These are phyloP conservation scores for Lutraria rhynchaena DNA, from an alignment of 1,140 invertebrate species.

Conservation along the genomic window DNA sequence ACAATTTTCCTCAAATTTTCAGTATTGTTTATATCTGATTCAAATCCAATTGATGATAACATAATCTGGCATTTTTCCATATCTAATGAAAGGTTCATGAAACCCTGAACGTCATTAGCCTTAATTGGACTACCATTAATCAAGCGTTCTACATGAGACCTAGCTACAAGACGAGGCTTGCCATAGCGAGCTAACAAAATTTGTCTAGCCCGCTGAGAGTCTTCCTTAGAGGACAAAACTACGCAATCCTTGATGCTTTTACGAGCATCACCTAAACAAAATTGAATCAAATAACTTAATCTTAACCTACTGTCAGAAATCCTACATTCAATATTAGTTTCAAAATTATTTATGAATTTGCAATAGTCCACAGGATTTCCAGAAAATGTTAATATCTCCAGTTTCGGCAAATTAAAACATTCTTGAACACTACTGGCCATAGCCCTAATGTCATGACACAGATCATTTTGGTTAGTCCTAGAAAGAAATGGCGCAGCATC, in stretches of 20 bases:
- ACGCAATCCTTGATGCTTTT: conserved; percentile 5
- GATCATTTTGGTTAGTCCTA: too few species aligned
- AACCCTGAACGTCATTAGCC: conserved; percentile 14
- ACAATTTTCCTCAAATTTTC: conserved; percentile 25
- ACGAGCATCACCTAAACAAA: conserved; percentile 11
- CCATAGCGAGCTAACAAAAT: conserved; percentile 13
- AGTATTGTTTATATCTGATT: conserved; percentile 22
- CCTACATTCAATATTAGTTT: conserved; percentile 28
- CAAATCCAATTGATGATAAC: conserved; percentile 5
- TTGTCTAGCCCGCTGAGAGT: background rate
- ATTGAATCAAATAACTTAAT: conserved; percentile 34
- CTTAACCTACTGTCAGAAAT: conserved; percentile 10
- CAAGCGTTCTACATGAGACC: conserved; percentile 3
- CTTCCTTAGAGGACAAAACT: background rate
- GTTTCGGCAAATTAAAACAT: too few species aligned
- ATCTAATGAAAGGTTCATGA: conserved; percentile 15
- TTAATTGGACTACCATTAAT: conserved; percentile 17
- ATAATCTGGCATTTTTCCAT: conserved; percentile 27
- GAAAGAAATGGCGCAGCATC: too few species aligned
- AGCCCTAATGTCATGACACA: too few species aligned
- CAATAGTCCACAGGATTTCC: conserved; percentile 36
- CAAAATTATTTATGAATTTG: conserved; percentile 50
- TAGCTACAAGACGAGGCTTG: too few species aligned
- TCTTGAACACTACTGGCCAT: too few species aligned
- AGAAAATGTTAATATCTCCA: conserved; percentile 19